These are phyloP conservation scores for Drosophila greeni DNA, from an alignment of 2,888 invertebrate species.

Conservation along the genomic window DNA sequence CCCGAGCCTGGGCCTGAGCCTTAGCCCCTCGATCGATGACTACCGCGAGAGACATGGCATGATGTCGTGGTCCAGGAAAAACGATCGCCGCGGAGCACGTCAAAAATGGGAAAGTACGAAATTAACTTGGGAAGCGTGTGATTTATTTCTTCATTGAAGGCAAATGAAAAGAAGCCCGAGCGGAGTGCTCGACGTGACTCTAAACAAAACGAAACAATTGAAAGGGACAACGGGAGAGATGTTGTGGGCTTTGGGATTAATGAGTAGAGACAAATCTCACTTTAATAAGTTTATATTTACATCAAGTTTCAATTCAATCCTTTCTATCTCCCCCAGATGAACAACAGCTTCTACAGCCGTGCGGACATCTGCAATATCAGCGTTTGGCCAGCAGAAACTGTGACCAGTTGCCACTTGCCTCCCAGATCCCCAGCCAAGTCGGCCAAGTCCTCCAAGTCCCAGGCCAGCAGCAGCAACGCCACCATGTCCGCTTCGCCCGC, in stretches of 20 bases:
- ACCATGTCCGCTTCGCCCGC: constrained; percentile 65
- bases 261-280: not conserved
- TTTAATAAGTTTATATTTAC: not conserved
- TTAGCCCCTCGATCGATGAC: constrained; percentile 23
- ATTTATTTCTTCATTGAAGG: constrained; percentile 70
- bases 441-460: constrained; percentile 63
- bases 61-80: constrained; percentile 62
- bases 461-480: constrained; percentile 70
- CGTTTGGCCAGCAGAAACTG: constrained; percentile 47
- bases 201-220: constrained; percentile 46
- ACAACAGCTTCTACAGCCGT: constrained; percentile 65
- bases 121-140: constrained; percentile 70
- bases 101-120: constrained; percentile 73
- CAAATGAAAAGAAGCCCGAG: constrained; percentile 32
- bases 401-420: constrained; percentile 61
- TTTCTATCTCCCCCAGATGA: constrained; percentile 40
- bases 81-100: constrained; percentile 56
- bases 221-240: constrained; percentile 51
- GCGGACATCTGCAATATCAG: constrained; percentile 74
- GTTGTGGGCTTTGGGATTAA: not conserved
- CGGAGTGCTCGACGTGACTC: constrained; percentile 11
- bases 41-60: constrained; percentile 26
- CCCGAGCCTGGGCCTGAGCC: not conserved
- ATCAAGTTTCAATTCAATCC: not conserved
- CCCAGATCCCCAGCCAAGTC: constrained; percentile 75